Conservation (phyloP, 1,140 invertebrate genomes). For the Gonioctena quinquepunctata region DNA sequence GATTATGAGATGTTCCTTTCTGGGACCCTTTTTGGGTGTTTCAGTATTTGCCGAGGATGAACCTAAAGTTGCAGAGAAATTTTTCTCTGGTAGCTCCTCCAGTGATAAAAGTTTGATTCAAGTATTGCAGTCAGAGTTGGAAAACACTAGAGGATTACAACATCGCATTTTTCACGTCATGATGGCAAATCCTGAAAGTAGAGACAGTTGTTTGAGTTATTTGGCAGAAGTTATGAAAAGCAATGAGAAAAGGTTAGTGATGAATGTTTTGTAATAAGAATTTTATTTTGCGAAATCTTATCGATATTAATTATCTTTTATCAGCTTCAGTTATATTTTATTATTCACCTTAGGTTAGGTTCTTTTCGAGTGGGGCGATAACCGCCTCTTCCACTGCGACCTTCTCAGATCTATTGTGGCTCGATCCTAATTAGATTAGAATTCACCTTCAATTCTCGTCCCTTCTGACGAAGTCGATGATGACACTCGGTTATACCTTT, state of each 20-base stretch:
- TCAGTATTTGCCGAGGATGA: slow-evolving; percentile 94
- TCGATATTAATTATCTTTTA: no score
- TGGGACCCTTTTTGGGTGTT: slow-evolving; percentile 88
- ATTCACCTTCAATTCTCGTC: no score
- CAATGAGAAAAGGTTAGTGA: slow-evolving; percentile 77
- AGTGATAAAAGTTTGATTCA: slow-evolving; percentile 65
- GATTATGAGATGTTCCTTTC: slow-evolving; percentile 77
- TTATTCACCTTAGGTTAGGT: no score
- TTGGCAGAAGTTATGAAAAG: slow-evolving; percentile 73
- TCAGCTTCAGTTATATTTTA: no score
- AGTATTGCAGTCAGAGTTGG: slow-evolving; percentile 73
- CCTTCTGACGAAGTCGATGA: no score
- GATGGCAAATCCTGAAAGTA: slow-evolving; percentile 74
- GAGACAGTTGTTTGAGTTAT: slow-evolving; percentile 78
- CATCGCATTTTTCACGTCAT: slow-evolving; percentile 84
- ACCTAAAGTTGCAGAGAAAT: slow-evolving; percentile 68
- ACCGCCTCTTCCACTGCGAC: no score
- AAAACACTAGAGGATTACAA: slow-evolving; percentile 71
- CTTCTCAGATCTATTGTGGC: no score
- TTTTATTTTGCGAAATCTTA: no score
- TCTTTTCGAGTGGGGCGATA: no score
- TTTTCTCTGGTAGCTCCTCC: slow-evolving; percentile 61
- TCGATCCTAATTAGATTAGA: no score
- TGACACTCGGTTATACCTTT: no score
- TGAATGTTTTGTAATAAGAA: not conserved